phyloP scores from a whole-genome alignment of 2,113 vertebrate species.

The Eclectus roratus region DNA sequence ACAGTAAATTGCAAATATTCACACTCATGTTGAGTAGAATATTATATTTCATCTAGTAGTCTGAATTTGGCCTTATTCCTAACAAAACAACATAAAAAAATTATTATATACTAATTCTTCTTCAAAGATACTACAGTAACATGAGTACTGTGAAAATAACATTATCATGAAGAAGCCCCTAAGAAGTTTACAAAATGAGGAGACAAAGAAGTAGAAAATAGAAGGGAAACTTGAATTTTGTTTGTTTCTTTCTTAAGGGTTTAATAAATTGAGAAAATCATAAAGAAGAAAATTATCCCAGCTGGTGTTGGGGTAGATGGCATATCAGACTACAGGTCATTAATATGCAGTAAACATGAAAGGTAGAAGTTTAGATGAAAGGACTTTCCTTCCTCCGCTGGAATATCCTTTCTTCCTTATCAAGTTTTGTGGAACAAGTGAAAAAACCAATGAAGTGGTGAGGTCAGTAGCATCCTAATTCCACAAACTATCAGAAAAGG shows the following conservation, averaged over 20 bases:
- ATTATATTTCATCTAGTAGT: not conserved
- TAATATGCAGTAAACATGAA: not conserved
- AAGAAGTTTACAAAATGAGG: not conserved
- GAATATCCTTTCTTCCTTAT: not conserved
- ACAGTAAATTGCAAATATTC: not conserved
- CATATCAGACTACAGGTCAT: not conserved
- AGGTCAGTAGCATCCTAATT: rapidly evolving
- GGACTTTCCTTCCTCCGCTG: not conserved
- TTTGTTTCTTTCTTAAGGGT: not conserved
- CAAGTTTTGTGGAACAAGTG: not conserved
- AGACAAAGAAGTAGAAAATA: not conserved
- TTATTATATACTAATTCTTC: not conserved
- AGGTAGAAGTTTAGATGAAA: not conserved
- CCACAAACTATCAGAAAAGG: not conserved
- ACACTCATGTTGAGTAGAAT: not conserved
- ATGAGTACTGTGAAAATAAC: not conserved
- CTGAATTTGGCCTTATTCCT: not conserved
- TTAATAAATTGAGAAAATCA: not conserved
- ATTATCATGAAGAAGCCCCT: not conserved
- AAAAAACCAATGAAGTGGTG: not conserved
- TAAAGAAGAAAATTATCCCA: not conserved
- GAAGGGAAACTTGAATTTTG: not conserved
- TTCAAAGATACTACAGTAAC: not conserved
- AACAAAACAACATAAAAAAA: not conserved
- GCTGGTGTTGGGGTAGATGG: not conserved